These are phyloP conservation scores for Gymnoscopelus microlampas DNA, from an alignment of 2,797 vertebrate species.

Conservation along the genomic window DNA sequence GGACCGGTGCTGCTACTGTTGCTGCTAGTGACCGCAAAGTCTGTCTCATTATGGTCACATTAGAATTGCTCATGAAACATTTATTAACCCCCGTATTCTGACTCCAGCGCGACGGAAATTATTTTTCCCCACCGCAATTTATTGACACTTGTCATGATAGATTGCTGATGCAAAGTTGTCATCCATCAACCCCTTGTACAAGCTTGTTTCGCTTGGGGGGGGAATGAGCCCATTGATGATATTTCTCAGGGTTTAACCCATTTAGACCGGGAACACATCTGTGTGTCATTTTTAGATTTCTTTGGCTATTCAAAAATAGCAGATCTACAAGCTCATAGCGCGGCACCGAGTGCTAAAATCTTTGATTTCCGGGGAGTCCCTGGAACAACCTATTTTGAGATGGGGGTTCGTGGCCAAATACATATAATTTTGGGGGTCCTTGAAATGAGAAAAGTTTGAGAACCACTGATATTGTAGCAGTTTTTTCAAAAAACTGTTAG, in stretches of 20 bases:
- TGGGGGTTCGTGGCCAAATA: too few relatives aligned
- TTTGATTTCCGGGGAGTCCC: too few relatives aligned
- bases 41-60: conserved; percentile 40
- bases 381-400: too few relatives aligned
- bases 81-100: conserved; percentile 50
- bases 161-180: conserved; percentile 52
- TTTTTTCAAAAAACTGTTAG: too few relatives aligned
- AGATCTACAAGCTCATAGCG: too few relatives aligned
- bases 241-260: conserved; percentile 45
- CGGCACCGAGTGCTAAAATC: too few relatives aligned
- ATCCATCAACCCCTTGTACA: conserved; percentile 57
- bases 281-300: too few relatives aligned
- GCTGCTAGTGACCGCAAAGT: conserved; percentile 25
- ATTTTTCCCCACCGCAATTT: conserved; percentile 41
- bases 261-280: too few relatives aligned
- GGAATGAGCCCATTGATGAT: conserved; percentile 46
- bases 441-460: too few relatives aligned
- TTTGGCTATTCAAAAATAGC: too few relatives aligned
- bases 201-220: conserved; percentile 40
- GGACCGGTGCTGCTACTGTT: neutral
- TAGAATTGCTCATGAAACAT: conserved; percentile 40
- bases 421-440: too few relatives aligned
- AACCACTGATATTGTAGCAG: too few relatives aligned
- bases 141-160: conserved; percentile 56
- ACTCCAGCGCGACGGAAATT: conserved; percentile 43